Conservation (phyloP, 2,797 vertebrate genomes). For the Enteromius anoplus region DNA sequence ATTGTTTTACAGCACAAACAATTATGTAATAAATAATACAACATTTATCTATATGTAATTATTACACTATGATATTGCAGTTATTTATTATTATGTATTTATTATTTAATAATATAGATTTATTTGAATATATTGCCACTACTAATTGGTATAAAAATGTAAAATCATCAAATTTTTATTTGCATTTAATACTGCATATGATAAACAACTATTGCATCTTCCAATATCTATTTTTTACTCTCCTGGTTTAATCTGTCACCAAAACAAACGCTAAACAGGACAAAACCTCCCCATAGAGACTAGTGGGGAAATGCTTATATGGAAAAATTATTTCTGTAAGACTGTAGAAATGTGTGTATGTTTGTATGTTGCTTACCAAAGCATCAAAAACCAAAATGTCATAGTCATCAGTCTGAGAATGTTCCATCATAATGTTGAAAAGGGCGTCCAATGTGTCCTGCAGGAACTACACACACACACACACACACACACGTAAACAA, state of each 20-base stretch:
- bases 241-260: not conserved
- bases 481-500: constrained; percentile 17
- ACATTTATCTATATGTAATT: no score
- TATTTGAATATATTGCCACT: not conserved
- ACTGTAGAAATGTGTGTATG: not conserved
- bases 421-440: constrained; percentile 99
- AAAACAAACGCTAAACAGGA: not conserved
- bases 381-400: constrained; percentile 98
- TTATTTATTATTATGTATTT: not conserved
- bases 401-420: constrained; percentile 91
- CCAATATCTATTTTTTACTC: not conserved
- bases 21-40: no score
- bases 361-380: constrained; percentile 81
- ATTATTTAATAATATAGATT: not conserved
- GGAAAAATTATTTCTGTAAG: not conserved
- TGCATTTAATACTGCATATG: not conserved
- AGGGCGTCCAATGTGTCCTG: constrained; percentile 97
- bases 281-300: not conserved
- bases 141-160: not conserved
- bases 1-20: no score
- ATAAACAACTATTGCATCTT: not conserved
- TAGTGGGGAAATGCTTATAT: not conserved
- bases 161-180: not conserved
- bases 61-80: not conserved
- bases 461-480: constrained; percentile 84